Conservation (phyloP, 2,888 invertebrate genomes). For the Brassicogethes aeneus region DNA sequence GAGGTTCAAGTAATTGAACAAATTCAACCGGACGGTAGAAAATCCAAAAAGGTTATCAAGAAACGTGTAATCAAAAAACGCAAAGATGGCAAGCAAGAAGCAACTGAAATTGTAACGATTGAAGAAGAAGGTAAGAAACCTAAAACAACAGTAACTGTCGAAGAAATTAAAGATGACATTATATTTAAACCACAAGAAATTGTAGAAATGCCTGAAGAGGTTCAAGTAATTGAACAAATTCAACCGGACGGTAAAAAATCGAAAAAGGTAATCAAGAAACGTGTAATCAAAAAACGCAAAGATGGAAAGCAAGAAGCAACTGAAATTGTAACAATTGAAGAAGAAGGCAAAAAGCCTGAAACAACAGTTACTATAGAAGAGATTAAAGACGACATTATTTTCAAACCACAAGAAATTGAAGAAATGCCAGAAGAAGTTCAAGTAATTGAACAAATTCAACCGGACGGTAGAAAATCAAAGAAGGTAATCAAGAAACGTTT, state of each 20-base stretch:
- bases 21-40: conserved; percentile 31
- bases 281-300: conserved; percentile 37
- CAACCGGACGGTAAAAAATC: conserved; percentile 14
- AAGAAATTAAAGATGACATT: conserved; percentile 23
- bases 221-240: neutral
- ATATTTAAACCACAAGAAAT: conserved; percentile 19
- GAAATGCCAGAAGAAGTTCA: conserved; percentile 25
- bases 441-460: conserved; percentile 24
- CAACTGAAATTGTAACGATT: conserved; percentile 26
- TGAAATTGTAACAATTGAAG: conserved; percentile 22
- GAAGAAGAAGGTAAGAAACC: conserved; percentile 32
- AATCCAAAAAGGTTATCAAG: conserved; percentile 27
- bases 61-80: conserved; percentile 26
- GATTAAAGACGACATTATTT: conserved; percentile 15
- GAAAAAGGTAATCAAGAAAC: conserved; percentile 32
- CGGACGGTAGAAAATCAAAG: conserved; percentile 26
- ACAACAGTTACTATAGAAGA: conserved; percentile 27
- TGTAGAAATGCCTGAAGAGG: conserved; percentile 23
- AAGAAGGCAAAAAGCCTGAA: conserved; percentile 38
- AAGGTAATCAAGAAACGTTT: conserved; percentile 24
- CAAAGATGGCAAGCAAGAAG: conserved; percentile 25
- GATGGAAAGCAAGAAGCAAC: conserved; percentile 35
- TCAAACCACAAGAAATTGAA: conserved; percentile 10
- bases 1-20: conserved; percentile 34
- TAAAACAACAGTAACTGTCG: conserved; percentile 33